These are phyloP conservation scores for Boleophthalmus pectinirostris DNA, from an alignment of 2,113 vertebrate species.

Conservation along the genomic window DNA sequence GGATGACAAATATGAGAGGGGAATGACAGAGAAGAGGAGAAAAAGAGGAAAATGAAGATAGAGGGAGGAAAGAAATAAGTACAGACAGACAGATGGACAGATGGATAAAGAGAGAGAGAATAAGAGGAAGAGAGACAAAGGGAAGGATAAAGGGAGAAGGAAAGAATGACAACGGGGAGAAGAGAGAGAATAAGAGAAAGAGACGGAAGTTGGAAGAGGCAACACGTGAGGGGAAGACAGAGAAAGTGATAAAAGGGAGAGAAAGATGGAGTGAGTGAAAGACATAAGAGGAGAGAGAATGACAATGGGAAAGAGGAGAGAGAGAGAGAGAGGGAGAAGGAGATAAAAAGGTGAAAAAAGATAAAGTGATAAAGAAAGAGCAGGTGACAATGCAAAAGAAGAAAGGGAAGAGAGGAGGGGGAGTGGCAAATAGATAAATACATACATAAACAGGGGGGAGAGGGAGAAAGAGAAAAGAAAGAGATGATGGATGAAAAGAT, in stretches of 20 bases:
- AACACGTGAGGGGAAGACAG: no score
- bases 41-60: not conserved
- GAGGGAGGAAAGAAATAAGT: not conserved
- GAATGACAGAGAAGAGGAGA: not conserved
- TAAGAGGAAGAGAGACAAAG: not conserved
- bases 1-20: not conserved
- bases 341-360: slow-evolving; percentile 14
- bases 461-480: slow-evolving; percentile 9
- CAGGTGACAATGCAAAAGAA: not conserved
- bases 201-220: no score
- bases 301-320: no score
- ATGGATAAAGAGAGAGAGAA: not conserved
- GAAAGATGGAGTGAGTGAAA: no score
- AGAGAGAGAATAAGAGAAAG: no score
- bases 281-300: no score
- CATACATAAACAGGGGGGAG: no score
- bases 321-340: no score
- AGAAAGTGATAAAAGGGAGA: no score
- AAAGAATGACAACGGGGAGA: not conserved
- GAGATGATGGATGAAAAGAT: slow-evolving; percentile 18
- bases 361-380: not conserved
- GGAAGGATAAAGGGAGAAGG: not conserved
- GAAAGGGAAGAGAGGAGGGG: slow-evolving; percentile 12
- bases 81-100: not conserved
- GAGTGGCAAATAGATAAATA: not conserved